Evolutionary conservation across 2,113 vertebrate genomes (phyloP), one percentile per base, ranked within the genome.

Genomic region (Eulemur macaco): DNA sequence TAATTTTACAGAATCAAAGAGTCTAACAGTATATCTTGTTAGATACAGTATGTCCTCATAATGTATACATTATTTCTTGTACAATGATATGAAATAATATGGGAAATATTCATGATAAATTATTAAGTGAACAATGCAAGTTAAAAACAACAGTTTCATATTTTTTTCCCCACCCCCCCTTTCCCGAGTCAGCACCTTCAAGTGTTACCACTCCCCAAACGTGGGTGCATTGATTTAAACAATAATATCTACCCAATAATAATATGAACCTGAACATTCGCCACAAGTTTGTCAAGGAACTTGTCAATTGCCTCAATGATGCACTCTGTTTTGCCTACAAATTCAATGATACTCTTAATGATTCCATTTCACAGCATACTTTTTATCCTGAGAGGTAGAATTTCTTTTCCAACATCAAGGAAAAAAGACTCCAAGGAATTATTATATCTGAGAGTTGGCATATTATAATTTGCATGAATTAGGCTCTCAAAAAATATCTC

Each of bases 211-310:
- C 37, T 37, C 37, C 37, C 37, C 37, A 37, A 37, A 37, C 37
- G 37, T 37, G 37, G 37, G 37, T 37, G 37, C 37, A 37, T 37
- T 37, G 37, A 37, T 37, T 73, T 77, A 94, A 95, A 87, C 42
- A 96, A 50, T 89, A 92, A 50, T 76, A 91, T n/a, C 54, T 76
- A 93, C 37, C 80, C 34, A 81, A 45, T 27, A 94, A 80, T 64
- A 89, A 27, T 56, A 58, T 21, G 6, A 96, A 85, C 56, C 39
- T 63, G 20, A 97, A 94, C 34, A 82, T 45, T 69, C 42, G 88
- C 47, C 60, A 90, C 18, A 85, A 80, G 11, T 52, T 71, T 80
- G 58, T 56, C 52, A 91, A 84, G 54, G 34, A 95, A 85, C 10
- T 69, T 89, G 82, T n/a, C 39, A 92, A 86, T 27, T 73, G 56